Conservation (phyloP, 2,888 invertebrate genomes). For the Monopis laevigella region DNA sequence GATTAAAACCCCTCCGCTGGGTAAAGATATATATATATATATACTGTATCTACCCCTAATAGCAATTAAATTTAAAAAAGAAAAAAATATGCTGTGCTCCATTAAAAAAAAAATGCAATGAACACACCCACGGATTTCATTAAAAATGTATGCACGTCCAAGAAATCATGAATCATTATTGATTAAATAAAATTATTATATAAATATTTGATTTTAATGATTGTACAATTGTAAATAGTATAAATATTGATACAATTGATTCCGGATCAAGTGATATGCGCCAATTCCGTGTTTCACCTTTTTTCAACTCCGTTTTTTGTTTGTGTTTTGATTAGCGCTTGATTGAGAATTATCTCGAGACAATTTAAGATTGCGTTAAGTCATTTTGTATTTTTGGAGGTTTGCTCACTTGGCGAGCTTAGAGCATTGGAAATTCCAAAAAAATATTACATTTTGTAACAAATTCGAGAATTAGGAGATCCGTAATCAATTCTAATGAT, state of each 20-base stretch:
- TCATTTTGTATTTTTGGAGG: conserved; percentile 54
- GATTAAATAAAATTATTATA: no score
- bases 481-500: conserved; percentile 9
- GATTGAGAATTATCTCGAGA: conserved; percentile 58
- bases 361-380: conserved; percentile 52
- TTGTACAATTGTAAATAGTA: no score
- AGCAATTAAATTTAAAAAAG: no score
- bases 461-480: conserved; percentile 16
- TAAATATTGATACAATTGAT: conserved; percentile 48
- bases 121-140: no score
- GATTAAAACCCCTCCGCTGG: no score
- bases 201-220: no score
- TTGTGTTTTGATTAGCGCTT: conserved; percentile 57
- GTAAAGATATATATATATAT: no score
- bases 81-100: no score
- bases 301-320: conserved; percentile 46
- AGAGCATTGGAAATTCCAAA: conserved; percentile 33
- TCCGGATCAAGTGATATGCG: conserved; percentile 40
- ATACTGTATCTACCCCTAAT: no score
- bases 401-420: conserved; percentile 28
- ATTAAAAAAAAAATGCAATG: no score
- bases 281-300: conserved; percentile 55
- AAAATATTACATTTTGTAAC: conserved; percentile 21
- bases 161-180: no score
- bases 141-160: no score